Conservation (phyloP, 2,888 invertebrate species). For the Tholera decimalis region DNA sequence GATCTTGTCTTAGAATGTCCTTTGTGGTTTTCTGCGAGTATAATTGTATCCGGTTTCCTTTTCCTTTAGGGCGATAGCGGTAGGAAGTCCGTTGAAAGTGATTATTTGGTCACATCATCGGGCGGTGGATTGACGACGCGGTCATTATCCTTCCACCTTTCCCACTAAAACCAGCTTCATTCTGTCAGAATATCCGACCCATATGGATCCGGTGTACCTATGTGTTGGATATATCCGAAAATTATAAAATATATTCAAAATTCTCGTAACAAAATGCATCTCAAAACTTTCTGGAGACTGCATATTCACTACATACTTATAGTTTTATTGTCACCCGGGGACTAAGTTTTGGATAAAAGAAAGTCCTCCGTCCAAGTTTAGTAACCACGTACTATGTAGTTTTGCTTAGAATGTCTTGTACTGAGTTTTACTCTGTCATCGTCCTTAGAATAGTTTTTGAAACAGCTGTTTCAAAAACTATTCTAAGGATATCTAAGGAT, state of each 20-base stretch:
- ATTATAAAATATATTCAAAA: constrained; percentile 1
- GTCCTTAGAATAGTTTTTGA: too few relatives aligned
- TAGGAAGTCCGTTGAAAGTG: too few relatives aligned
- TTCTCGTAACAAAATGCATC: constrained; percentile 51
- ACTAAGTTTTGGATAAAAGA: constrained; percentile 70
- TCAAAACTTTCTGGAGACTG: constrained; percentile 54
- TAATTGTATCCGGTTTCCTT: too few relatives aligned
- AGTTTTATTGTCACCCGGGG: constrained; percentile 68
- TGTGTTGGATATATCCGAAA: constrained; percentile 7
- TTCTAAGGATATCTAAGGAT: too few relatives aligned
- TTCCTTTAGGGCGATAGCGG: too few relatives aligned
- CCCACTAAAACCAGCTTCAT: not conserved
- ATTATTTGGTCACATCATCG: too few relatives aligned
- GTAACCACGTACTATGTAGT: constrained; percentile 54
- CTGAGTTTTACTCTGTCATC: constrained; percentile 33
- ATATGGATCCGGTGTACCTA: not conserved
- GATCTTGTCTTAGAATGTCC: too few relatives aligned
- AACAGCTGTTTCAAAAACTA: too few relatives aligned
- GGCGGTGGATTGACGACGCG: too few relatives aligned
- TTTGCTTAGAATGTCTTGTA: constrained; percentile 43
- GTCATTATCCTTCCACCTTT: too few relatives aligned
- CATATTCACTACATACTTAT: constrained; percentile 63
- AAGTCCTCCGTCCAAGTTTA: constrained; percentile 64
- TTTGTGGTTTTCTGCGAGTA: too few relatives aligned
- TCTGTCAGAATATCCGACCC: constrained; percentile 20